Conservation (phyloP, 1,140 invertebrate species). For the Littorina saxatilis region DNA sequence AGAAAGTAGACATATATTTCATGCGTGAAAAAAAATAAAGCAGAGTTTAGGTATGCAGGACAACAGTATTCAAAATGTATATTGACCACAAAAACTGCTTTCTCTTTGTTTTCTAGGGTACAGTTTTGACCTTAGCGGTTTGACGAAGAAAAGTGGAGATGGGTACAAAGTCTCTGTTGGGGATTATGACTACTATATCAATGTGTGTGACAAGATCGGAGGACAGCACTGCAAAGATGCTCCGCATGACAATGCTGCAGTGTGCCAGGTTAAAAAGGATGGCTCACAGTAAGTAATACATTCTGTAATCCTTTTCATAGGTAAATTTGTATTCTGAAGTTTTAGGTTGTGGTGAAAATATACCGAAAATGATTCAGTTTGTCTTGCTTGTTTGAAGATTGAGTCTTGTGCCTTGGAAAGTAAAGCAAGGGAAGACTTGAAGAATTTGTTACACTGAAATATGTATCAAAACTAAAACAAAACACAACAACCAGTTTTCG, state of each 20-base stretch:
- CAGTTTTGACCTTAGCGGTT: slow-evolving; percentile 69
- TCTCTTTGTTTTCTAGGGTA: slow-evolving; percentile 60
- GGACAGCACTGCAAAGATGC: slow-evolving; percentile 49
- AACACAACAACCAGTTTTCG: too few species aligned
- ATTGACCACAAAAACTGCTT: too few species aligned
- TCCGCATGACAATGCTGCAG: slow-evolving; percentile 60
- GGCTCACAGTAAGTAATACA: not conserved
- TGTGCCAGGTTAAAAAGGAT: slow-evolving; percentile 35
- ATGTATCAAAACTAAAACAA: too few species aligned
- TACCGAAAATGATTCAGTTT: too few species aligned
- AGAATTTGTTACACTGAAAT: too few species aligned
- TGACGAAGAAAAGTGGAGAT: slow-evolving; percentile 57
- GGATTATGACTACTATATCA: slow-evolving; percentile 69
- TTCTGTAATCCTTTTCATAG: not conserved
- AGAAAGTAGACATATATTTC: too few species aligned
- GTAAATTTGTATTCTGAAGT: not conserved
- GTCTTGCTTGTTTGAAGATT: too few species aligned
- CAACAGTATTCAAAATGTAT: too few species aligned
- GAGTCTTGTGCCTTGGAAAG: too few species aligned
- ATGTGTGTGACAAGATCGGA: slow-evolving; percentile 71
- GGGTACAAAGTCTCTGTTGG: slow-evolving; percentile 54
- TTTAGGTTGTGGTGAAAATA: not conserved
- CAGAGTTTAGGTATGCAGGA: too few species aligned
- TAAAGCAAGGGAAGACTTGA: too few species aligned
- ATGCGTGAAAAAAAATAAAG: too few species aligned